Percentiles rank a stretch among this genome's conserved stretches.
Conservation (phyloP, 2,888 invertebrate genomes). For the Heliconius charithonia region DNA sequence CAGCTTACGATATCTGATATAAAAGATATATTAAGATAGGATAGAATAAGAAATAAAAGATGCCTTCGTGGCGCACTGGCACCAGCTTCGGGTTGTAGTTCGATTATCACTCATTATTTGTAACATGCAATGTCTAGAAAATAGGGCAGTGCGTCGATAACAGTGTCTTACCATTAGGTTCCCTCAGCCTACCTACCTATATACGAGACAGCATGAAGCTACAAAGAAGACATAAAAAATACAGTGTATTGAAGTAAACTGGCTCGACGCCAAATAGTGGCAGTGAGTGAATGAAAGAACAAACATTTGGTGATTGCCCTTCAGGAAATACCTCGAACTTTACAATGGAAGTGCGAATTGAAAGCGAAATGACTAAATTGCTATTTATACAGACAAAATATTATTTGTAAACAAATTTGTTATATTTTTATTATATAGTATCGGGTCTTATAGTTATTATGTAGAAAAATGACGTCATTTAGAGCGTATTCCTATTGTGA, state of each 20-base stretch:
- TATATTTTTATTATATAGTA: too few relatives aligned
- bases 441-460: too few relatives aligned
- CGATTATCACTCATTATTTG: neutral
- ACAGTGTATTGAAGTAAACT: slow-evolving; percentile 26
- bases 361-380: slow-evolving; percentile 1
- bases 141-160: neutral
- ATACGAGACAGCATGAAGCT: neutral
- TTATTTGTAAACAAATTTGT: neutral
- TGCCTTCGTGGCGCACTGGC: too few relatives aligned
- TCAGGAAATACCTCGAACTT: slow-evolving; percentile 41
- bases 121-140: neutral
- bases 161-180: neutral
- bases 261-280: slow-evolving; percentile 47
- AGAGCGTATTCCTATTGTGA: too few relatives aligned
- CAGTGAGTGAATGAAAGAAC: slow-evolving; percentile 48
- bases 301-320: slow-evolving; percentile 45
- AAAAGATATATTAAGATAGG: neutral
- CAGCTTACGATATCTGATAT: neutral
- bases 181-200: neutral
- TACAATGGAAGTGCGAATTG: slow-evolving; percentile 15
- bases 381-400: neutral
- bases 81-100: too few relatives aligned
- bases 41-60: neutral
- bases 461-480: too few relatives aligned
- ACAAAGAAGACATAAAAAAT: slow-evolving; percentile 12